A percentile compares a stretch with the other conserved stretches of the same genome.
Evolutionary conservation across 1,140 invertebrate genomes (phyloP).

Genomic region (Atta colombica): DNA sequence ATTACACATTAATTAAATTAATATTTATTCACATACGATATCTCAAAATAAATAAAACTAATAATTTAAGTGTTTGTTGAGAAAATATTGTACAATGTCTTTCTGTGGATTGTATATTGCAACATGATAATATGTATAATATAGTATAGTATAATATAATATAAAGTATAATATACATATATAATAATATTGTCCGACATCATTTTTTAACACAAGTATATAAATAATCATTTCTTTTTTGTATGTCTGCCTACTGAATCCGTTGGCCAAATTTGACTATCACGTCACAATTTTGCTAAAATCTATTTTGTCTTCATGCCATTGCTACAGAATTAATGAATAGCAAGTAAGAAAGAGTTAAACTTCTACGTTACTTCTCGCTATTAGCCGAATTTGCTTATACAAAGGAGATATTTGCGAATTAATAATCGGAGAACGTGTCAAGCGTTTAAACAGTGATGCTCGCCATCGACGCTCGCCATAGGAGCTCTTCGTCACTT

Average conservation of each 20-base stretch:
- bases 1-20: not conserved
- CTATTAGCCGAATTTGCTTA: not conserved
- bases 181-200: no score
- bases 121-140: not conserved
- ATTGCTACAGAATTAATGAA: not conserved
- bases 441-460: slow-evolving; percentile 25
- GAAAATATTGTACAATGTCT: not conserved
- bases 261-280: not conserved
- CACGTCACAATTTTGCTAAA: not conserved
- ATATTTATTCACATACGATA: not conserved
- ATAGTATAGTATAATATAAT: no score
- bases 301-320: not conserved
- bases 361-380: not conserved
- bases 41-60: not conserved
- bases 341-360: not conserved
- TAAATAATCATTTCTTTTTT: no score
- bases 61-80: not conserved
- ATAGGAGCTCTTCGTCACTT: slow-evolving; percentile 18
- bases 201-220: no score
- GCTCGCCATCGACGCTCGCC: not conserved
- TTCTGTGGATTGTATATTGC: not conserved
- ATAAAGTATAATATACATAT: no score
- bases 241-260: no score
- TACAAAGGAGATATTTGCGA: slow-evolving; percentile 38
- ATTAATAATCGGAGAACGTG: slow-evolving; percentile 40